A percentile compares a stretch with the other conserved stretches of the same genome.
Conservation (phyloP, 2,113 vertebrate genomes). For the Leucoraja erinaceus region DNA sequence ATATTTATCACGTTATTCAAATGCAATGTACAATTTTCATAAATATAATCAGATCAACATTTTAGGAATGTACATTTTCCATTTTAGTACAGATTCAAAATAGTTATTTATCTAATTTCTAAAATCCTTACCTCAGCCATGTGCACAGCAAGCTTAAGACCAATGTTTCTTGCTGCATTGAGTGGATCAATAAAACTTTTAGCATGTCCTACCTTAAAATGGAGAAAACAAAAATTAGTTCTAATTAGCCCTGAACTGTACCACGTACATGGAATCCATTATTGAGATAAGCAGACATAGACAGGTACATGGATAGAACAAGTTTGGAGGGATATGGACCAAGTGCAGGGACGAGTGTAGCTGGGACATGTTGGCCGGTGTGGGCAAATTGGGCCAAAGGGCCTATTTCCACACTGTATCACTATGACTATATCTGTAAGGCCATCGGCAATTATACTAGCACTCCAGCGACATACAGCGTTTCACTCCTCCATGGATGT, state of each 20-base stretch:
- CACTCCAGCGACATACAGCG: too few species aligned
- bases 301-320: too few species aligned
- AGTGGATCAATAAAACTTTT: slow-evolving; percentile 77
- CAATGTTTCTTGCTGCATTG: slow-evolving; percentile 72
- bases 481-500: too few species aligned
- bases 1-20: background rate
- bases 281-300: background rate
- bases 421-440: too few species aligned
- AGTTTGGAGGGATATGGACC: too few species aligned
- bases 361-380: too few species aligned
- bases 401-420: too few species aligned
- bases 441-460: too few species aligned
- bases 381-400: too few species aligned
- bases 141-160: slow-evolving; percentile 83
- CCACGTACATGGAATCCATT: background rate
- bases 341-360: too few species aligned
- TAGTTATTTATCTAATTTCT: background rate
- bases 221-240: slow-evolving; percentile 38
- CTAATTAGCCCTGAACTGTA: background rate
- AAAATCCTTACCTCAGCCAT: slow-evolving; percentile 76
- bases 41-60: background rate
- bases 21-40: background rate
- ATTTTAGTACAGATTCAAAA: background rate
- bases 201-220: slow-evolving; percentile 71
- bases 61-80: background rate